Base-by-base conservation (phyloP, 2,797 vertebrate genomes). In the Benthosema pterotum region DNA sequence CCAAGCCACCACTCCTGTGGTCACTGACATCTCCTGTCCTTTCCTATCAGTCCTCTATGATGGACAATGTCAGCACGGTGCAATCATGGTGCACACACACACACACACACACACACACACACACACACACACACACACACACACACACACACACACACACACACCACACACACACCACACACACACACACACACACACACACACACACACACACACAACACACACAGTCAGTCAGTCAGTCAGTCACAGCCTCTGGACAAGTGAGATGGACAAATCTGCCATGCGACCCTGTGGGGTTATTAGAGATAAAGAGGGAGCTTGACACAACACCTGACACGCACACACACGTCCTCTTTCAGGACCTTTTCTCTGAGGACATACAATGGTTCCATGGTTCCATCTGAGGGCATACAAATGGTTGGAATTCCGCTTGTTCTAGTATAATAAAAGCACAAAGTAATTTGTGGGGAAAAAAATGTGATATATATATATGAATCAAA, bases 11-110 rank as follows among this genome's bases (percentile, higher is more conserved):
- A 68, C 72, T 82, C 68, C 69, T 75, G 69, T 52, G 63, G 82
- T 80, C 80, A 76, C 87, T 86, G 87, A 88, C 88, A 82, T 16
- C 22, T 62, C 69, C 67, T 80, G 87, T 89, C 87, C 78, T 74
- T 72, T 88, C 78, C 46, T 73, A 88, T 91, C 78, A 88, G 75
- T 60, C 54, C 73, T 52, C 56, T 43, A 67, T 86, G 87, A 90
- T 82, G 72, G 87, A 88, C 73, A 76, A 72, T 63, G 87, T 87
- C 83, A 88, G 75, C 0, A 11, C 49, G 63, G 75, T 72, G 69
- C 60, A 52, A 72, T 79, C 5, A 4, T 8, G n/a, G n/a, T n/a
- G 11, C 17, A 15, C 19, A 52, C 19, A 28, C 19, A 52, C 51
- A 14, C 45, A 16, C n/a, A 17, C 46, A n/a, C 55, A 8, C 43